Conservation (phyloP, 2,888 invertebrate genomes). For the Seira sanloemensis region DNA sequence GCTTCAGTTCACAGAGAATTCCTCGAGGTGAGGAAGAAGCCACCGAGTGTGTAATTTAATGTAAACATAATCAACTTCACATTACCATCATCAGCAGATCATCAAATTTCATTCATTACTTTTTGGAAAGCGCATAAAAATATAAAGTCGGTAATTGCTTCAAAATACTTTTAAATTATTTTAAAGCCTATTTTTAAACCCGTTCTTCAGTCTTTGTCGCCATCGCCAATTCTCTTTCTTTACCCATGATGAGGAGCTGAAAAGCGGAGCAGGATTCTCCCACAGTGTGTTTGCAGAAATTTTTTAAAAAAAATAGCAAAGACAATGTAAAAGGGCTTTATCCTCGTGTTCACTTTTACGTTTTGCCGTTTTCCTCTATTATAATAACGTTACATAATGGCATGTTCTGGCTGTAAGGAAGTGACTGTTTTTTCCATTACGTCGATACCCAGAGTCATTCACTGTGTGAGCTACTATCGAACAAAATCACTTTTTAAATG, state of each 20-base stretch:
- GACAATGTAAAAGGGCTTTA: neutral
- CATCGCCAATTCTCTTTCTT: neutral
- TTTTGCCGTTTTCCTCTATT: constrained; percentile 8
- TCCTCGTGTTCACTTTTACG: neutral
- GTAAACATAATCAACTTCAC: constrained; percentile 53
- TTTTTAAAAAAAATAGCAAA: neutral
- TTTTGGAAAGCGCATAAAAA: neutral
- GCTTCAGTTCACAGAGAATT: constrained; percentile 36
- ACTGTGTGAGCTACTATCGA: neutral
- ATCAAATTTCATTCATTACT: constrained; percentile 53
- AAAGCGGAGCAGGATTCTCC: constrained; percentile 11
- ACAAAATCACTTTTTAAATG: constrained; percentile 10
- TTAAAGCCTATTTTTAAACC: neutral
- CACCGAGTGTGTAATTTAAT: constrained; percentile 63
- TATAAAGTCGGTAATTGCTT: neutral
- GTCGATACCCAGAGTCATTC: constrained; percentile 1
- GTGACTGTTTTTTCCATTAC: constrained; percentile 9
- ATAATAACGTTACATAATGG: neutral
- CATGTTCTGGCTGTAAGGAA: neutral
- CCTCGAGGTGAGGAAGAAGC: constrained; percentile 29
- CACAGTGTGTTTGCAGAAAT: neutral
- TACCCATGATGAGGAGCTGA: neutral
- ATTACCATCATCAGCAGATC: constrained; percentile 24
- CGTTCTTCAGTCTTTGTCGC: neutral
- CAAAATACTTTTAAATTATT: too few relatives aligned